phyloP scores from a whole-genome alignment of 2,113 vertebrate species.

The Sylvia atricapilla region DNA sequence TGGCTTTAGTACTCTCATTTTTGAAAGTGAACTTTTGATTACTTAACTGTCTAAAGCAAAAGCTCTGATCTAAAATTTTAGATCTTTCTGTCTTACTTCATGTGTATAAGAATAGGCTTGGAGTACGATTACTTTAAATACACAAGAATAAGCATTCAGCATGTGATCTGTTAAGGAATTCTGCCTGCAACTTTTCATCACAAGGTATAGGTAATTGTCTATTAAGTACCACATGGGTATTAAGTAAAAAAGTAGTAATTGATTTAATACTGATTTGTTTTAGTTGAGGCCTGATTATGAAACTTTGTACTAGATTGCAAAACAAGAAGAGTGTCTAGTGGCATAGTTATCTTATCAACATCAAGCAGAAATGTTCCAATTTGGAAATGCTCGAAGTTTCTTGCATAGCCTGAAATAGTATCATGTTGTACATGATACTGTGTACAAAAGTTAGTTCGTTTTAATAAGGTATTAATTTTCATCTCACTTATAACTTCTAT shows the following conservation, averaged over 20 bases:
- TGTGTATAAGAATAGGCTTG: not conserved
- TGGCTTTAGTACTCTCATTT: not conserved
- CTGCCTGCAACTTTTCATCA: not conserved
- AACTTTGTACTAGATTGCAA: not conserved
- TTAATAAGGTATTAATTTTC: not conserved
- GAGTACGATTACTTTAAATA: not conserved
- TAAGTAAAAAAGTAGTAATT: not conserved
- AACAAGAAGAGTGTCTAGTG: not conserved
- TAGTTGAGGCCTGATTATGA: not conserved
- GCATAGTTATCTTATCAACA: not conserved
- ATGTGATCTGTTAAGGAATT: not conserved
- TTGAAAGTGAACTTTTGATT: not conserved
- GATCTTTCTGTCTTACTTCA: not conserved
- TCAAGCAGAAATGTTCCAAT: not conserved
- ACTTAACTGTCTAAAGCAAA: not conserved
- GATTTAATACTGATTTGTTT: not conserved
- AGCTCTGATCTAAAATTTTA: not conserved
- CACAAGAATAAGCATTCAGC: not conserved
- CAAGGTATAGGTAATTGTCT: not conserved
- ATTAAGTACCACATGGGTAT: not conserved
- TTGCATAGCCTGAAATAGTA: not conserved
- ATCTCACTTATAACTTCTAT: not conserved
- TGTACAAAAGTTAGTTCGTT: not conserved
- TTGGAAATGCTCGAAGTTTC: not conserved
- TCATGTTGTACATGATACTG: not conserved